Base-by-base conservation (phyloP, 2,888 invertebrate species). In the Cephus rjabovi region DNA sequence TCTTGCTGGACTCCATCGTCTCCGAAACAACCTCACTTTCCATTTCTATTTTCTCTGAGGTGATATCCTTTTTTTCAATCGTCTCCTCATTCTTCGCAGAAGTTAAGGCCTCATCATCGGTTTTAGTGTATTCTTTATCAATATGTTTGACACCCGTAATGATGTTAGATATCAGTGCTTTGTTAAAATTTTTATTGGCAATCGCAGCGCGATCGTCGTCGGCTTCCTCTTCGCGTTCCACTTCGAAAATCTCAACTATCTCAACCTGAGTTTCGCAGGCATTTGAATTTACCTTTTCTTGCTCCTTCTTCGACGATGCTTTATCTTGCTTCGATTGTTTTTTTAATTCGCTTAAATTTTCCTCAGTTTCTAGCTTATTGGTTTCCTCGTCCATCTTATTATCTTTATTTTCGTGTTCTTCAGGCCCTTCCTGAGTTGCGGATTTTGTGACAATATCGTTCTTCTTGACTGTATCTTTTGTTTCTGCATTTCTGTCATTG, bases 211-310 rank as follows among this genome's bases (percentile, higher is more conserved):
- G n/a, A 34, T 77, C 31, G 9, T 77, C 75, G 31, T 31, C 35
- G 12, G 31, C 31, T 40, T 33, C 75, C 15, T 86, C 86, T 69
- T 88, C 87, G 30, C 84, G 87, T 69, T 89, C 89, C 75, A 88
- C 87, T 83, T 91, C 87, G 69, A 90, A 84, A 81, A 89, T 89
- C 81, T 91, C 89, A 70, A 90, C 86, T 33, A 89, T 90, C 78
- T 90, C 87, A 4, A 89, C 80, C 76, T 89, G 83, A 35, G 85
- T 86, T 79, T 88, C 87, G 56, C 78, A 81, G 30, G 80, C 70
- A 73, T 80, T 82, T 70, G 68, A 73, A 34, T 77, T 56, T 12
- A 76, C 33, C 73, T 80, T 79, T 79, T 77, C 71, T 75, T 73
- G 35, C 30, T 76, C 71, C 69, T 75, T 56, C 30, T 23, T 23